Conservation (phyloP, 2,113 vertebrate species). For the Cynocephalus volans region DNA sequence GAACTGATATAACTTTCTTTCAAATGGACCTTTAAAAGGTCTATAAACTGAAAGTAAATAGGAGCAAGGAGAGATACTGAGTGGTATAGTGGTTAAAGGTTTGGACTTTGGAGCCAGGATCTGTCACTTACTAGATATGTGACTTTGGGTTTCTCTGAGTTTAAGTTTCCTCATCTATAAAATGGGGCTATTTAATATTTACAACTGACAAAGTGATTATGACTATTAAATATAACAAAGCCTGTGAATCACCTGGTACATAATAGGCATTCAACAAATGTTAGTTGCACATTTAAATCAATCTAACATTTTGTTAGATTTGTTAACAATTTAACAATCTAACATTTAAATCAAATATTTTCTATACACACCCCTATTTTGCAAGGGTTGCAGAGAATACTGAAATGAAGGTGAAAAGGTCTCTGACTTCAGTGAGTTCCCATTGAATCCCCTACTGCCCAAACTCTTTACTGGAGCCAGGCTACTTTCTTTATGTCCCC, state of each 20-base stretch:
- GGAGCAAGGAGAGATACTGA: neutral
- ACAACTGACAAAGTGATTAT: neutral
- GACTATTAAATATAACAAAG: constrained; percentile 36
- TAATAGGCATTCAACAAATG: constrained; percentile 9
- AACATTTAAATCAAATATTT: neutral
- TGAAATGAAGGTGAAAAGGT: constrained; percentile 44
- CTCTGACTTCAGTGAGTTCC: neutral
- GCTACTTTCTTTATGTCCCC: constrained; percentile 25
- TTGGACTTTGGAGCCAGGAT: neutral
- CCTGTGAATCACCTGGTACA: neutral
- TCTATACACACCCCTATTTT: constrained; percentile 29
- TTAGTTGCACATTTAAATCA: constrained; percentile 2
- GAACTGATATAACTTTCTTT: constrained; percentile 27
- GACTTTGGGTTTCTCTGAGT: constrained; percentile 26
- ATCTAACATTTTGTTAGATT: neutral
- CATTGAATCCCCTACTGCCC: neutral
- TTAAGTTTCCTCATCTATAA: constrained; percentile 22
- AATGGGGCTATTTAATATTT: constrained; percentile 44
- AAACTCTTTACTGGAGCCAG: neutral
- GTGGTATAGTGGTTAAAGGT: neutral
- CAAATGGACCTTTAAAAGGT: neutral
- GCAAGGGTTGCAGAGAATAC: neutral
- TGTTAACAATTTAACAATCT: too few relatives aligned
- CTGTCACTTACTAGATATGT: neutral
- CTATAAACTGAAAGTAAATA: neutral